These are phyloP conservation scores for Rhea americana DNA, from an alignment of 2,113 vertebrate species.

Conservation along the genomic window DNA sequence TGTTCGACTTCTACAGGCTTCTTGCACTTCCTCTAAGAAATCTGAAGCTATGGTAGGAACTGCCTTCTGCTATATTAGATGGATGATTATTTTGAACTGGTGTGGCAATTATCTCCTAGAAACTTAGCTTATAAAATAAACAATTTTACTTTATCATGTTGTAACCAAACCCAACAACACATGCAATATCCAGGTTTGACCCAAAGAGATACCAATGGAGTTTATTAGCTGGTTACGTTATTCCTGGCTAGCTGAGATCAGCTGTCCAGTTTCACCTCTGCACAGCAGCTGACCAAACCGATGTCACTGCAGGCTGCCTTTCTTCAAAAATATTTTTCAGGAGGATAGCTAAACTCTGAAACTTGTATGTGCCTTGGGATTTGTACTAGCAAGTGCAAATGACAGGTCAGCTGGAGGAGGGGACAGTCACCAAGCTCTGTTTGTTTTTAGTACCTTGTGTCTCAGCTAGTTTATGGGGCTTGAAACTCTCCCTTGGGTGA, in stretches of 20 bases:
- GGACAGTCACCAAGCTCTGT: neutral
- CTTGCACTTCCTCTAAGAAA: neutral
- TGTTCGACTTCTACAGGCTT: neutral
- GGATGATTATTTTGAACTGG: neutral
- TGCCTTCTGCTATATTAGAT: accelerated
- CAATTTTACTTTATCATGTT: neutral
- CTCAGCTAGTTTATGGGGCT: neutral
- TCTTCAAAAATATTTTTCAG: neutral
- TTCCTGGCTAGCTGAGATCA: neutral
- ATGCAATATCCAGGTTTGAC: neutral
- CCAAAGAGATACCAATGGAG: neutral
- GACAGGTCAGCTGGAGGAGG: neutral
- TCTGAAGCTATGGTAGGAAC: neutral
- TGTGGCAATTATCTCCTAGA: neutral
- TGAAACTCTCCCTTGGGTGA: neutral
- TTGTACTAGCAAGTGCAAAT: neutral
- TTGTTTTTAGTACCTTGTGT: neutral
- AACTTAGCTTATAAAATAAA: neutral
- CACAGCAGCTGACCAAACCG: accelerated
- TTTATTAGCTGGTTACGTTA: neutral
- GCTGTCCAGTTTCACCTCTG: neutral
- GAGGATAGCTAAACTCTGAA: neutral
- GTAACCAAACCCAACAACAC: neutral
- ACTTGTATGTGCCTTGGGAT: neutral
- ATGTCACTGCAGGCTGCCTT: neutral